Conservation (phyloP, 2,888 invertebrate species). For the Eristalis arbustorum region DNA sequence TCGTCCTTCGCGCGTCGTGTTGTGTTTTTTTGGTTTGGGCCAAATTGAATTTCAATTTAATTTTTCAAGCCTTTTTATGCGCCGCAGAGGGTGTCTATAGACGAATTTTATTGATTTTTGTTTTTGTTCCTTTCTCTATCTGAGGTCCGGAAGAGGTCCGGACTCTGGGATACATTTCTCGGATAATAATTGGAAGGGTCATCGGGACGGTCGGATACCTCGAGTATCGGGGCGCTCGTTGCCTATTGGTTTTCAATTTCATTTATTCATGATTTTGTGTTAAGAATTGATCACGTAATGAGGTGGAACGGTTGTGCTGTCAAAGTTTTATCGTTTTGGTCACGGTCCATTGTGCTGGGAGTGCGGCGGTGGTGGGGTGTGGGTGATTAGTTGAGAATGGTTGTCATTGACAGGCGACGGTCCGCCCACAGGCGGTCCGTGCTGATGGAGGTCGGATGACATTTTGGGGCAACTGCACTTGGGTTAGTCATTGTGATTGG, state of each 20-base stretch:
- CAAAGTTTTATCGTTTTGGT: slow-evolving; percentile 45
- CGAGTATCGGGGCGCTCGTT: slow-evolving; percentile 2
- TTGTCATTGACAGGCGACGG: slow-evolving; percentile 12
- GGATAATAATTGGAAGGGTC: slow-evolving; percentile 10
- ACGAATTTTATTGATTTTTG: slow-evolving; percentile 51
- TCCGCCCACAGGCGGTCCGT: not conserved
- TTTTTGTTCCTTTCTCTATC: not conserved
- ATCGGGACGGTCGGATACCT: slow-evolving; percentile 13
- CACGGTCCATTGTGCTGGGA: not conserved
- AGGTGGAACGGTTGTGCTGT: slow-evolving; percentile 34
- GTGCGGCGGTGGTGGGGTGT: not conserved
- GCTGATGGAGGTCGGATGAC: not conserved
- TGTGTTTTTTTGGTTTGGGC: not conserved
- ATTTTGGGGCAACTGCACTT: not conserved
- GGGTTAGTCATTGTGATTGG: not conserved
- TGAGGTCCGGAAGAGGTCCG: not conserved
- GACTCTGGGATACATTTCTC: slow-evolving; percentile 22
- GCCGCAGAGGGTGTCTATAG: slow-evolving; percentile 6
- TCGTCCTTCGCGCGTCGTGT: not conserved
- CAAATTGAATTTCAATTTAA: slow-evolving; percentile 26
- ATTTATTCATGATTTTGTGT: slow-evolving; percentile 32
- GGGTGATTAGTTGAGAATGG: slow-evolving; percentile 25
- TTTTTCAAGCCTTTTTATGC: slow-evolving; percentile 21
- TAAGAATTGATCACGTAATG: slow-evolving; percentile 42
- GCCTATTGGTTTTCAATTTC: slow-evolving; percentile 29